Base-by-base conservation (phyloP, 2,797 vertebrate genomes). In the Squalus acanthias region DNA sequence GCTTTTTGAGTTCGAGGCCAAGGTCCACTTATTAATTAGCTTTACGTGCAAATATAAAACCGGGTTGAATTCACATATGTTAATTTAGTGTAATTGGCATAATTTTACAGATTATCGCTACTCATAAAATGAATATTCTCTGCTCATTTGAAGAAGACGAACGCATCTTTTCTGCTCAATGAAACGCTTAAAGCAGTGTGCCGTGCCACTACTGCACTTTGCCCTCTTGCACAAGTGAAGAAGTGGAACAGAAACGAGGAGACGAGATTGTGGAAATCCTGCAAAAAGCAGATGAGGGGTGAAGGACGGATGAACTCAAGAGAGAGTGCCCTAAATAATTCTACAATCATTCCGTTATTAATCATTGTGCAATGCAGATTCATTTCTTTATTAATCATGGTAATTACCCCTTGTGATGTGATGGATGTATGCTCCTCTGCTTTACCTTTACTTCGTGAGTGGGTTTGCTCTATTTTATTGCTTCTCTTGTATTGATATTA, bases 371-470 rank as follows among this genome's bases (percentile, higher is more conserved):
- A 93, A 93, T 24, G 17, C 63, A 46, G 91, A 93, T 67, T 67
- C n/a, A 67, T 67, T 93, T 93, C 63, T 93, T 65, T 67, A 26
- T 67, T 93, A 93, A 93, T 93, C 91, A 67, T 39, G 63, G 60
- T n/a, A 67, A 93, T 93, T 93, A 3, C 63, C n/a, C 8, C 46
- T 67, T 67, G 33, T 93, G 91, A 93, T 39, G 46, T 92, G 91
- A 67, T 69, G n/a, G n/a, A 93, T 67, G 91, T 93, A 63, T 67
- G 67, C 39, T 93, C 57, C 65, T 93, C 17, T 69, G 63, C 9
- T 39, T 39, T 93, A 93, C 33, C n/a, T 67, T 93, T n/a, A 24
- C 63, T 93, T 65, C 8, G 17, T 93, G 9, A 93, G 17, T n/a
- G 91, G n/a, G 33, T 69, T 67, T 93, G 26, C 88, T 91, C 57